A percentile compares a stretch with the other conserved stretches of the same genome.
These are phyloP conservation scores for Tachysurus vachellii DNA, from an alignment of 2,113 vertebrate species.

Conservation along the genomic window DNA sequence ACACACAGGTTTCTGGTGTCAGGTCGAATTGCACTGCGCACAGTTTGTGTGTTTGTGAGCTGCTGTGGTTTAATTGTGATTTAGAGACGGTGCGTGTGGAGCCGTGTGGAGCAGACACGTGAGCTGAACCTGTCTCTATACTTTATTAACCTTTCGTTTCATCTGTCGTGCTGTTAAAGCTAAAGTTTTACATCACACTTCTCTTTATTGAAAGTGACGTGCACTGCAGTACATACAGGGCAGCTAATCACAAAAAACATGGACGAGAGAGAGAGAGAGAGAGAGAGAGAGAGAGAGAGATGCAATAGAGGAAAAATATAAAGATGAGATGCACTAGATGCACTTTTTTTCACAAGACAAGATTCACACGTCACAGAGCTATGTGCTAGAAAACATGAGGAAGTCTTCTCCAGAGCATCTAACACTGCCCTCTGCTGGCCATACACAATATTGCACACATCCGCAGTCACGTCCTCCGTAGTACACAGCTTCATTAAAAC, in stretches of 20 bases:
- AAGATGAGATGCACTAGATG: neutral
- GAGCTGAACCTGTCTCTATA: neutral
- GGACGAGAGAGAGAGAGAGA: neutral
- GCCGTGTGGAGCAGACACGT: neutral
- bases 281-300: neutral
- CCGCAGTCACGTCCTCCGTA: neutral
- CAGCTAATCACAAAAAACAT: too few relatives aligned
- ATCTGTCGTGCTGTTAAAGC: neutral
- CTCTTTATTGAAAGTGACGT: neutral
- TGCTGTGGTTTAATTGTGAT: conserved; percentile 16
- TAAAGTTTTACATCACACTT: neutral
- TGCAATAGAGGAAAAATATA: neutral
- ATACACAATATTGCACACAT: neutral
- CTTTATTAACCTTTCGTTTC: neutral
- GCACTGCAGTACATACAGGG: too few relatives aligned
- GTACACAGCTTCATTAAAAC: neutral
- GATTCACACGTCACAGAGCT: neutral
- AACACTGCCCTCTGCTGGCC: conserved; percentile 29
- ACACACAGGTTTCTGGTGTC: neutral
- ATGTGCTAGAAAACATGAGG: neutral
- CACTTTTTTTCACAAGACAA: neutral
- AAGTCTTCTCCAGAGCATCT: neutral
- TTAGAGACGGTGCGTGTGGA: neutral
- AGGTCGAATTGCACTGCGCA: neutral
- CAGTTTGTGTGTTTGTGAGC: neutral